phyloP scores from a whole-genome alignment of 2,888 invertebrate genomes.

The Azorinus chamasolen region DNA sequence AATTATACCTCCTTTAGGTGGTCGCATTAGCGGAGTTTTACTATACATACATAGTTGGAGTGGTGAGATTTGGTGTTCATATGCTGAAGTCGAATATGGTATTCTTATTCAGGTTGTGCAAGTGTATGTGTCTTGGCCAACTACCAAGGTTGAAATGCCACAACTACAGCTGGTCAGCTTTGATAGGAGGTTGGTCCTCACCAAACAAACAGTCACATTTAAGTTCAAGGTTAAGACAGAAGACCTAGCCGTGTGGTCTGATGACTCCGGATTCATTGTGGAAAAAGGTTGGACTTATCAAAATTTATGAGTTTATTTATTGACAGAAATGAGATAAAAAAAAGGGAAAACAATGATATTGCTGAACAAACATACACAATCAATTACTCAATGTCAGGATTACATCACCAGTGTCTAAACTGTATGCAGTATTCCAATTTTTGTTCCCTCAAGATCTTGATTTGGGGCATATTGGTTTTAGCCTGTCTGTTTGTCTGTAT shows the following conservation, averaged over 20 bases:
- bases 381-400: no score
- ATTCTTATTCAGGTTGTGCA: slow-evolving; percentile 77
- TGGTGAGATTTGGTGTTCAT: no score
- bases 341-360: slow-evolving; percentile 73
- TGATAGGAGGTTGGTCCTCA: slow-evolving; percentile 52
- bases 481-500: no score
- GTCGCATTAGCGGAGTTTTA: no score
- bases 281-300: not conserved
- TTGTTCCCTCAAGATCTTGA: no score
- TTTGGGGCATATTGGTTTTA: no score
- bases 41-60: no score
- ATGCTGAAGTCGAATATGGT: no score
- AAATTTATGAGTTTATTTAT: slow-evolving; percentile 57
- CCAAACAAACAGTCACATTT: slow-evolving; percentile 22
- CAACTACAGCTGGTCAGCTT: slow-evolving; percentile 76
- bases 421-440: no score
- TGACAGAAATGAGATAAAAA: slow-evolving; percentile 69
- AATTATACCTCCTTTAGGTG: no score
- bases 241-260: slow-evolving; percentile 75
- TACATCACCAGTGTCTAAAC: no score
- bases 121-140: slow-evolving; percentile 78
- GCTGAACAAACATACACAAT: slow-evolving; percentile 62
- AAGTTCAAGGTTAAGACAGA: slow-evolving; percentile 62
- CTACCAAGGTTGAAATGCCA: slow-evolving; percentile 72
- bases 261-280: slow-evolving; percentile 36